A percentile compares a stretch with the other conserved stretches of the same genome.
Evolutionary conservation across 2,113 vertebrate species (phyloP).

Genomic region (Serilophus lunatus): DNA sequence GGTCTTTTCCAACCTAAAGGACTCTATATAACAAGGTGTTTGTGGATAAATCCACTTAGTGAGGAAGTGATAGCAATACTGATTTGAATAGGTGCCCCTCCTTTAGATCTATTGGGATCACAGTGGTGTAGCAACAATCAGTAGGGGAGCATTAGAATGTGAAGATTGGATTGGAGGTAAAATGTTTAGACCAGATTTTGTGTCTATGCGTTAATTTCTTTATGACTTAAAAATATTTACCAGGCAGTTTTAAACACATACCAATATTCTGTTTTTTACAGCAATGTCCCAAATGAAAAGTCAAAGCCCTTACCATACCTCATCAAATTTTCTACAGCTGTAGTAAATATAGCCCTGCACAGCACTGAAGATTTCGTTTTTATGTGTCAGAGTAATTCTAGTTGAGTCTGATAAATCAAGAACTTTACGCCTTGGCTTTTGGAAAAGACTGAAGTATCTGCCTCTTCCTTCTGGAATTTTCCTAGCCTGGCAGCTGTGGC

Average conservation of each 20-base stretch:
- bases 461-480: not conserved
- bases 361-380: not conserved
- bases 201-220: slow-evolving; percentile 33
- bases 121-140: not conserved
- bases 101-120: not conserved
- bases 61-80: not conserved
- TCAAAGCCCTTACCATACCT: not conserved
- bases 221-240: not conserved
- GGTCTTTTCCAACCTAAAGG: not conserved
- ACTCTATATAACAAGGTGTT: not conserved
- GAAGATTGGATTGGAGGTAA: slow-evolving; percentile 4
- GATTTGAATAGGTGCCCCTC: not conserved
- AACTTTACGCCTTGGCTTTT: not conserved
- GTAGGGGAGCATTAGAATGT: not conserved
- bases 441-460: not conserved
- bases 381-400: not conserved
- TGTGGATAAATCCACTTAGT: not conserved
- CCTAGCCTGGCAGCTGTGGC: not conserved
- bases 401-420: not conserved
- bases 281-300: not conserved
- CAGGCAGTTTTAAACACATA: not conserved
- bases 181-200: not conserved
- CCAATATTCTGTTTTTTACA: not conserved
- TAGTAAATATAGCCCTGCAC: not conserved
- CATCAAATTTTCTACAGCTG: not conserved